A percentile compares a stretch with the other conserved stretches of the same genome.
These are phyloP conservation scores for Hypanus sabinus DNA, from an alignment of 2,113 vertebrate genomes.

Conservation along the genomic window DNA sequence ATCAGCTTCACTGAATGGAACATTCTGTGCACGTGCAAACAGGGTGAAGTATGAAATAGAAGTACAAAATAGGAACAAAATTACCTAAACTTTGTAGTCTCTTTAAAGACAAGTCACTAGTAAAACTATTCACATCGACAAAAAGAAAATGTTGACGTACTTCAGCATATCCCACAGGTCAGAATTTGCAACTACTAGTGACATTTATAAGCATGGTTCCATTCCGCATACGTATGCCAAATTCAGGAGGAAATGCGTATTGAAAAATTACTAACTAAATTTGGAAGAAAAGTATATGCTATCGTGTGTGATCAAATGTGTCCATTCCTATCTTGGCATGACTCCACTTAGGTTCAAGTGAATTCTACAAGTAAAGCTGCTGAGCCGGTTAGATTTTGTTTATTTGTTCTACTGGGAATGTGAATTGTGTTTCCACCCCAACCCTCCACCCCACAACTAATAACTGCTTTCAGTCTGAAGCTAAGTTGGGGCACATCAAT, in stretches of 20 bases:
- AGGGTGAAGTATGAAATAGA: neutral
- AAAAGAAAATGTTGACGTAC: neutral
- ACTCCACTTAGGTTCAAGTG: neutral
- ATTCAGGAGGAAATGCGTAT: neutral
- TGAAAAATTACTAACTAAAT: neutral
- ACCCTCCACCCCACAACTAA: neutral
- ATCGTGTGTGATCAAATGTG: neutral
- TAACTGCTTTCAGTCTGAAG: neutral
- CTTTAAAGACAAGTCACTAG: neutral
- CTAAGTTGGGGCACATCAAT: neutral
- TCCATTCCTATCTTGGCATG: neutral
- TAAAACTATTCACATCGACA: neutral
- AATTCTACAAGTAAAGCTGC: neutral
- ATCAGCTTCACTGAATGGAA: neutral
- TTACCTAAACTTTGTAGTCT: neutral
- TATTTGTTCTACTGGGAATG: neutral
- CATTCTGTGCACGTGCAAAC: constrained; percentile 2
- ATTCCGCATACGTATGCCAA: neutral
- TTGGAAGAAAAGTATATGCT: neutral
- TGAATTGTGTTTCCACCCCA: neutral
- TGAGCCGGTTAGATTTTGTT: neutral
- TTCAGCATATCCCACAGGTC: neutral
- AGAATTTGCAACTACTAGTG: neutral
- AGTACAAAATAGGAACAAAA: neutral
- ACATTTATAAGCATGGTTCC: neutral